A percentile compares a stretch with the other conserved stretches of the same genome.
These are phyloP conservation scores for Mesocentrotus franciscanus DNA, from an alignment of 53 echinoderm and acorn worm species.

Conservation along the genomic window DNA sequence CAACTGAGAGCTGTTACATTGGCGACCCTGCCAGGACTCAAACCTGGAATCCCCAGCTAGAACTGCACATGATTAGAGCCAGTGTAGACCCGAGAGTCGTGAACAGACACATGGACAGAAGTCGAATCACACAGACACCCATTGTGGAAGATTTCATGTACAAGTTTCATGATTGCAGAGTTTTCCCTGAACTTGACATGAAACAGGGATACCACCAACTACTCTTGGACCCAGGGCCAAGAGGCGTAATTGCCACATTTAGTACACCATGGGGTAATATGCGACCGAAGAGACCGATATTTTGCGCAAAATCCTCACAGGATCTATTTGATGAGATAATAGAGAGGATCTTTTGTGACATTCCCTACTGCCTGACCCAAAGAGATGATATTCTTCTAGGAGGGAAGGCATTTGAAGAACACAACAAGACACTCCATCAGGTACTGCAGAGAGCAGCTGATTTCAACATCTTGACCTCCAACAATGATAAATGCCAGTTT, in stretches of 20 bases:
- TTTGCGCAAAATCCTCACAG: conserved; percentile 74
- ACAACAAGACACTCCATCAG: conserved; percentile 63
- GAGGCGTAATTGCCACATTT: conserved; percentile 66
- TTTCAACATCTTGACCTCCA: conserved; percentile 9
- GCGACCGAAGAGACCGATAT: conserved; percentile 69
- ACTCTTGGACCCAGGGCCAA: conserved; percentile 60
- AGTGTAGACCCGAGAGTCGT: conserved; percentile 73
- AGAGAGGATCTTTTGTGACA: conserved; percentile 71
- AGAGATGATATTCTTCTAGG: conserved; percentile 76
- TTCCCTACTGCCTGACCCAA: conserved; percentile 71
- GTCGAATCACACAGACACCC: conserved; percentile 61
- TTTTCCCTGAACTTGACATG: conserved; percentile 66
- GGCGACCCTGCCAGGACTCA: too few species aligned
- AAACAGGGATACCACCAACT: conserved; percentile 57
- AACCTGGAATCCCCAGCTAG: too few species aligned
- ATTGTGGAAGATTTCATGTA: conserved; percentile 75
- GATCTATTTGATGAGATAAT: conserved; percentile 69
- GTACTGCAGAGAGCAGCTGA: conserved; percentile 58
- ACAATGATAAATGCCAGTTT: conserved; percentile 41
- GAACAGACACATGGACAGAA: conserved; percentile 67
- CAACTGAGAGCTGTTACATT: too few species aligned
- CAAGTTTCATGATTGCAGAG: conserved; percentile 40
- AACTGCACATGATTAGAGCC: conserved; percentile 67
- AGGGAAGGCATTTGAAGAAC: conserved; percentile 71
- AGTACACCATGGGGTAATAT: conserved; percentile 79